phyloP scores from a whole-genome alignment of 2,797 vertebrate genomes.

The Eutrigla gurnardus region DNA sequence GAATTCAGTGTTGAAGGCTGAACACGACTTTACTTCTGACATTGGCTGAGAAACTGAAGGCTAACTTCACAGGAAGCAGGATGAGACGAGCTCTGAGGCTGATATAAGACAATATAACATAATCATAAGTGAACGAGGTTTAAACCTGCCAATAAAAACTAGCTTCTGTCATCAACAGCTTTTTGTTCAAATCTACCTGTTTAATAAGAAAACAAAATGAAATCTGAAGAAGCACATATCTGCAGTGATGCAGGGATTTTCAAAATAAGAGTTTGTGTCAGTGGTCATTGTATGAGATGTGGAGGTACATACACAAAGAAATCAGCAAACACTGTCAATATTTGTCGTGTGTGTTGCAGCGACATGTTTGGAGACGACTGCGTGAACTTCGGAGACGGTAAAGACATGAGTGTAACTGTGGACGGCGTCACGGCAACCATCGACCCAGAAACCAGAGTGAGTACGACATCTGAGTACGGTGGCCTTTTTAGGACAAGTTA shows the following conservation, averaged over 20 bases:
- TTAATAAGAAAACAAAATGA: too few species aligned
- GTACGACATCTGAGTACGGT: slow-evolving; percentile 29
- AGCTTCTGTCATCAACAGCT: too few species aligned
- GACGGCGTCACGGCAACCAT: slow-evolving; percentile 90
- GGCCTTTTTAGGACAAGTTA: neutral
- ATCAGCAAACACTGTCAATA: neutral
- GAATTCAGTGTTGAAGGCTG: too few species aligned
- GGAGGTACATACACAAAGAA: neutral
- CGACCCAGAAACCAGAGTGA: slow-evolving; percentile 80
- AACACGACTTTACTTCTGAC: too few species aligned
- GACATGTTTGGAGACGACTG: slow-evolving; percentile 97
- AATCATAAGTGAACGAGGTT: too few species aligned
- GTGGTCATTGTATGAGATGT: neutral
- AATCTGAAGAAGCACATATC: neutral
- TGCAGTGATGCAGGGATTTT: slow-evolving; percentile 2
- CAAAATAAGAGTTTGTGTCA: slow-evolving; percentile 12
- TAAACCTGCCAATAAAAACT: too few species aligned
- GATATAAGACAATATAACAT: too few species aligned
- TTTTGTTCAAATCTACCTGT: too few species aligned
- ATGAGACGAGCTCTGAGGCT: too few species aligned
- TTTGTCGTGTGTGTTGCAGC: slow-evolving; percentile 69
- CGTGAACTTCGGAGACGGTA: slow-evolving; percentile 86
- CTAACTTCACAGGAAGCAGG: too few species aligned
- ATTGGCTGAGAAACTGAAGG: too few species aligned
- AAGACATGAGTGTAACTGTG: slow-evolving; percentile 86